These are phyloP conservation scores for Pilophorus perplexus DNA, from an alignment of 2,888 invertebrate genomes.

Conservation along the genomic window DNA sequence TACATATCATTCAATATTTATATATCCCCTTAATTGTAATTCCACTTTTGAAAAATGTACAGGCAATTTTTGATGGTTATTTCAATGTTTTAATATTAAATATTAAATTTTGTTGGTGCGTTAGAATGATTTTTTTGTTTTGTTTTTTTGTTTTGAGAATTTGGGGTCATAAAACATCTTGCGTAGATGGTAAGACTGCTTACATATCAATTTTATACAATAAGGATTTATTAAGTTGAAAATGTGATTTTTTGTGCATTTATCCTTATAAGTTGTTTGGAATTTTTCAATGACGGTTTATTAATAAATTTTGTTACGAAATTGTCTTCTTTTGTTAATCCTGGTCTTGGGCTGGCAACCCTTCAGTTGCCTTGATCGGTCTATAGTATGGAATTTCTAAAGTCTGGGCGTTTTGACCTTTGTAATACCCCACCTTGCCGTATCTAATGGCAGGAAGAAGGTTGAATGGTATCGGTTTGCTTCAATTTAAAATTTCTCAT, in stretches of 20 bases:
- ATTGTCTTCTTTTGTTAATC: too few relatives aligned
- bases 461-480: too few relatives aligned
- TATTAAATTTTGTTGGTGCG: not conserved
- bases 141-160: not conserved
- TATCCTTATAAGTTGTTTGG: constrained; percentile 34
- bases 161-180: constrained; percentile 23
- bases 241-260: constrained; percentile 32
- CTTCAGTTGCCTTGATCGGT: too few relatives aligned
- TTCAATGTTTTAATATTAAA: constrained; percentile 2
- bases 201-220: constrained; percentile 30
- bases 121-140: constrained; percentile 4
- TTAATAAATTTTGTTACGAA: constrained; percentile 39
- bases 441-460: too few relatives aligned
- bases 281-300: constrained; percentile 33
- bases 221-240: constrained; percentile 23
- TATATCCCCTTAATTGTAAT: not conserved
- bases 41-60: not conserved
- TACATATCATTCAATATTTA: not conserved
- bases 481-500: too few relatives aligned
- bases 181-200: constrained; percentile 24
- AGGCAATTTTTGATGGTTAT: not conserved
- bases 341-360: too few relatives aligned
- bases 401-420: too few relatives aligned
- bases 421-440: too few relatives aligned
- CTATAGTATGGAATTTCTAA: too few relatives aligned